Evolutionary conservation across 2,113 vertebrate genomes (phyloP), one percentile per base, ranked within the genome.

Genomic region (Spermophilus dauricus): DNA sequence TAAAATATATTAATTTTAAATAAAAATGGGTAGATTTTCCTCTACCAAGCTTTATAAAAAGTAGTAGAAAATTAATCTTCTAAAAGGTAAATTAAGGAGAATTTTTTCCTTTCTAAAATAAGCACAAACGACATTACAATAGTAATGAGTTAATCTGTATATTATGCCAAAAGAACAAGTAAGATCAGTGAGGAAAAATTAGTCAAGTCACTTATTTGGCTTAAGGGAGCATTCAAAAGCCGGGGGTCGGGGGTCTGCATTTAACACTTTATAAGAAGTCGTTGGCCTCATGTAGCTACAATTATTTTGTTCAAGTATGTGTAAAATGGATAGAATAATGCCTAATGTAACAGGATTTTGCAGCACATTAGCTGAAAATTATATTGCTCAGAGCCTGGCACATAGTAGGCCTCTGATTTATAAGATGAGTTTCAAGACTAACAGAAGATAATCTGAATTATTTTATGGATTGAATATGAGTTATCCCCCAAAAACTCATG

Each of bases 291-390:
- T 26, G 3, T 34, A 65, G 93, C 24, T 82, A 56, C 24, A 78
- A 53, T 75, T 75, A 92, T 11, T 67, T 87, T 86, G 22, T 76
- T 95, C 2, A 39, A 8, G 92, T 97, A 76, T 39, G 42, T 42
- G 34, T 42, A 45, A 81, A 78, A 86, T 67, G 73, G 28, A 39
- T 67, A 42, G 42, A 61, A 76, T 51, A 80, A 67, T 73, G 30
- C 20, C 45, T 32, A 82, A 30, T 5, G n/a, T n/a, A 83, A 80
- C 18, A 53, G 18, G 13, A 73, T 48, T 58, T 95, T 73, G 20
- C 3, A 86, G 8, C 78, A 28, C 85, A 2, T 12, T 96, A 11
- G 39, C 91, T 88, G 45, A 77, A 82, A 89, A 75, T 2, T 1
- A 34, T 92, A 22, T 48, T 61, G 17, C 48, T 13, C 37, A 80